A percentile compares a stretch with the other conserved stretches of the same genome.
Conservation (phyloP, 2,113 vertebrate species). For the Salvator merianae region DNA sequence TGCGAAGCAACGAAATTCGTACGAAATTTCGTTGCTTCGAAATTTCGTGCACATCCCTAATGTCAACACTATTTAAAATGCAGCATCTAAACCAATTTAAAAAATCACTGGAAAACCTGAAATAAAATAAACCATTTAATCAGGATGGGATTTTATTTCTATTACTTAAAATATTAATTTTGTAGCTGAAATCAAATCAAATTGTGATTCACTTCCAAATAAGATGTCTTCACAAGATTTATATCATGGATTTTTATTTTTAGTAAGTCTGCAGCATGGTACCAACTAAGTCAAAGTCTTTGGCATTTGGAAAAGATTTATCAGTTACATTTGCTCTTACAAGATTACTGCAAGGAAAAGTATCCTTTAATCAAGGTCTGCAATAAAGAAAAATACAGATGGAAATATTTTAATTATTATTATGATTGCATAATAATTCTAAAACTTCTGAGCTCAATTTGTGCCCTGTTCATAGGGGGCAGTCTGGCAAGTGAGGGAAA, state of each 20-base stretch:
- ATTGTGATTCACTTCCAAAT: background rate
- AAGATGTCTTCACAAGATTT: slow-evolving; percentile 45
- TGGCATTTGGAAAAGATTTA: background rate
- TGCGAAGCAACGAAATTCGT: too few species aligned
- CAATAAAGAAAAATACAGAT: background rate
- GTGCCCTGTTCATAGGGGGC: background rate
- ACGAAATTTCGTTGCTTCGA: too few species aligned
- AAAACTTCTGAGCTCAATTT: background rate
- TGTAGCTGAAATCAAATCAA: background rate
- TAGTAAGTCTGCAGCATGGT: slow-evolving; percentile 12
- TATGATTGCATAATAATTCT: slow-evolving; percentile 15
- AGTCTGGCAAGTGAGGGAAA: background rate
- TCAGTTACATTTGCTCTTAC: slow-evolving; percentile 10
- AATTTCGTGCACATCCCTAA: too few species aligned
- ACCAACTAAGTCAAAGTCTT: background rate
- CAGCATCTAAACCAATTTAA: too few species aligned
- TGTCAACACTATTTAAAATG: too few species aligned
- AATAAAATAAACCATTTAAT: background rate
- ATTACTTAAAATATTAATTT: background rate
- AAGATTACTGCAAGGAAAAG: slow-evolving; percentile 11
- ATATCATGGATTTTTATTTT: slow-evolving; percentile 29
- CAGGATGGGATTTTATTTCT: background rate
- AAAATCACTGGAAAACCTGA: background rate
- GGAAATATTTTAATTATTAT: background rate
- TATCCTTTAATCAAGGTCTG: slow-evolving; percentile 9